These are phyloP conservation scores for Drosophila miranda DNA, from an alignment of 1,140 invertebrate genomes.

Conservation along the genomic window DNA sequence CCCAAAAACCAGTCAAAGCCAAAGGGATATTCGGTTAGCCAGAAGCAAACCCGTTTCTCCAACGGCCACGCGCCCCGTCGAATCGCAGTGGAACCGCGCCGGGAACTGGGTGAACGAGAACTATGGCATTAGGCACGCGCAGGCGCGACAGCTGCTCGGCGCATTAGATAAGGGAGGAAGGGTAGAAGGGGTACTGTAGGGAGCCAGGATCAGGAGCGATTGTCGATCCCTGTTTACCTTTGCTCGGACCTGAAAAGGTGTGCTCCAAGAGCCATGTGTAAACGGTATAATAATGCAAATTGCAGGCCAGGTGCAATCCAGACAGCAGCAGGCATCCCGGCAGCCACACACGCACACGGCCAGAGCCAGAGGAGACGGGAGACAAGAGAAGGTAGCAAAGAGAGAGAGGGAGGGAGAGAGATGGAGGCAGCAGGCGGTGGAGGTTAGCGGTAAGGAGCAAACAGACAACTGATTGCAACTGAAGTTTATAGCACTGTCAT, in stretches of 20 bases:
- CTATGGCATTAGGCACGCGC: conserved; percentile 72
- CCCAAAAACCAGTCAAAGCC: conserved; percentile 42
- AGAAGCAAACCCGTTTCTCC: conserved; percentile 55
- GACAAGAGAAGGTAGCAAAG: not conserved
- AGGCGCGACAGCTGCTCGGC: conserved; percentile 67
- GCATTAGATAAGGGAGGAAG: conserved; percentile 44
- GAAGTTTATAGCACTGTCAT: conserved; percentile 42
- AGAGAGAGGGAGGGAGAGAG: not conserved
- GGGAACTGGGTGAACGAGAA: conserved; percentile 37
- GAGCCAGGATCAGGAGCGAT: conserved; percentile 43
- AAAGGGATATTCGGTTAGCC: conserved; percentile 27
- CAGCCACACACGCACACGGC: conserved; percentile 4
- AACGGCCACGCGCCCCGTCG: conserved; percentile 59
- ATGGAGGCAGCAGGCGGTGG: not conserved
- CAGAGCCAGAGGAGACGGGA: too few relatives aligned
- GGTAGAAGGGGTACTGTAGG: not conserved
- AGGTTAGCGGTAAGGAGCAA: conserved; percentile 3
- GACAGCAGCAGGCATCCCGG: conserved; percentile 44
- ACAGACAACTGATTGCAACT: conserved; percentile 53
- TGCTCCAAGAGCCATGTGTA: conserved; percentile 50
- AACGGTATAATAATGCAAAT: conserved; percentile 79
- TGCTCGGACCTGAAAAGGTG: conserved; percentile 45
- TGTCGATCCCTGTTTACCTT: conserved; percentile 42
- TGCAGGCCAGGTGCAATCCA: conserved; percentile 75
- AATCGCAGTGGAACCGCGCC: conserved; percentile 21